phyloP scores from a whole-genome alignment of 2,888 invertebrate species.

The Plebejus anna region DNA sequence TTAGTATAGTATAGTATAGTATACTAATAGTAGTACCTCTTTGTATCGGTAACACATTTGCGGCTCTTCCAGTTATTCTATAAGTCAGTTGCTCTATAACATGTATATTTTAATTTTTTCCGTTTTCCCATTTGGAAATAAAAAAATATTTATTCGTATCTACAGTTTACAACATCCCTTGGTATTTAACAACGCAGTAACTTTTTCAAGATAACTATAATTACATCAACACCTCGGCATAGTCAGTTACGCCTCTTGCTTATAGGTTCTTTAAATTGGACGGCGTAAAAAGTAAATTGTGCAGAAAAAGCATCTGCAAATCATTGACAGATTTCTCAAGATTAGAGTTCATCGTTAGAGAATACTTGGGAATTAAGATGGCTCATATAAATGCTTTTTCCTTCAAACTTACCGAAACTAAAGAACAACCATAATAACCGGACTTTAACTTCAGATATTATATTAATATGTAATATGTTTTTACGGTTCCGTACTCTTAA shows the following conservation, averaged over 20 bases:
- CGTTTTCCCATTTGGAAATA: no score
- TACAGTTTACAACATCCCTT: background rate
- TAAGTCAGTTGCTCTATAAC: no score
- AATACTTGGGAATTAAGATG: background rate
- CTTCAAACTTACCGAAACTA: background rate
- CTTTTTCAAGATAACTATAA: conserved; percentile 28
- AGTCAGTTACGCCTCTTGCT: conserved; percentile 29
- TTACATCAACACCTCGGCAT: conserved; percentile 27
- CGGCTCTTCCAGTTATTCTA: no score
- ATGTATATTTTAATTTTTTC: no score
- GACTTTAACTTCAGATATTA: background rate
- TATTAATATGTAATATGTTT: background rate
- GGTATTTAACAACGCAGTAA: conserved; percentile 30
- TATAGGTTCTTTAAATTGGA: conserved; percentile 32
- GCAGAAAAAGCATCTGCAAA: conserved; percentile 29
- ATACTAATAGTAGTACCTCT: no score
- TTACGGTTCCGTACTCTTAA: no score
- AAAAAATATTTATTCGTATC: no score
- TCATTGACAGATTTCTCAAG: conserved; percentile 21
- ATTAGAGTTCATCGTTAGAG: conserved; percentile 16
- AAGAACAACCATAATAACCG: background rate
- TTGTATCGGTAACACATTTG: no score
- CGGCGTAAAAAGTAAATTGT: conserved; percentile 31
- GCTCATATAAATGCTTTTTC: background rate
- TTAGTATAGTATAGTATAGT: no score